Percentiles rank a stretch among this genome's conserved stretches.
phyloP scores from a whole-genome alignment of 2,888 invertebrate species.

The Kuschelorhynchus macadamiae region DNA sequence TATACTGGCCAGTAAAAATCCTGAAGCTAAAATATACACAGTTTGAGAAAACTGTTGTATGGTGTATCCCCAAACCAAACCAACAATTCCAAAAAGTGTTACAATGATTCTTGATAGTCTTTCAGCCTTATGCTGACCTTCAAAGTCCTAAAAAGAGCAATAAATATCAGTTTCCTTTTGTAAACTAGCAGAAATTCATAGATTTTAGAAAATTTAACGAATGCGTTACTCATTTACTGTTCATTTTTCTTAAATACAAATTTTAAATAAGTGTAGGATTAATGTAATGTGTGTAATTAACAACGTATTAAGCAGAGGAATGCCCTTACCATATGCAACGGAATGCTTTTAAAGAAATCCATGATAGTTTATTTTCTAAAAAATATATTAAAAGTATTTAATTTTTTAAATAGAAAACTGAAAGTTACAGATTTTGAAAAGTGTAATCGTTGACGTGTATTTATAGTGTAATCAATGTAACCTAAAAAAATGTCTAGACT shows the following conservation, averaged over 20 bases:
- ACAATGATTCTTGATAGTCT: slow-evolving; percentile 91
- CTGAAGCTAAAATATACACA: slow-evolving; percentile 92
- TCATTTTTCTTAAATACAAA: too few relatives aligned
- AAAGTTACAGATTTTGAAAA: too few relatives aligned
- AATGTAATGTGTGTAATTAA: background rate
- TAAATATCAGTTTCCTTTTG: background rate
- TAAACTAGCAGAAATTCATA: background rate
- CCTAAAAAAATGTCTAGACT: too few relatives aligned
- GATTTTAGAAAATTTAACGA: background rate
- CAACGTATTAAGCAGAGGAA: background rate
- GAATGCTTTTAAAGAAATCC: slow-evolving; percentile 66
- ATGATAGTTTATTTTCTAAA: too few relatives aligned
- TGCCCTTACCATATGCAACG: slow-evolving; percentile 67
- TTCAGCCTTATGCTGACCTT: slow-evolving; percentile 92
- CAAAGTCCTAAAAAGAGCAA: slow-evolving; percentile 80
- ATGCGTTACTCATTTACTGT: too few relatives aligned
- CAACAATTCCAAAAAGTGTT: slow-evolving; percentile 90
- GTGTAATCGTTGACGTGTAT: too few relatives aligned
- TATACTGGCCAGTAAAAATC: slow-evolving; percentile 88
- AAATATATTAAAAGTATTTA: too few relatives aligned
- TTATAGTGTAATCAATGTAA: too few relatives aligned
- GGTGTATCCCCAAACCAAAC: slow-evolving; percentile 92
- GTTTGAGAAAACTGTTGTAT: slow-evolving; percentile 97
- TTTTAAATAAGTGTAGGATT: too few relatives aligned
- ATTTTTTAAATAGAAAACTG: too few relatives aligned